phyloP scores from a whole-genome alignment of 64 coral and sea anemone genomes.

The Dendronephthya gigantea region DNA sequence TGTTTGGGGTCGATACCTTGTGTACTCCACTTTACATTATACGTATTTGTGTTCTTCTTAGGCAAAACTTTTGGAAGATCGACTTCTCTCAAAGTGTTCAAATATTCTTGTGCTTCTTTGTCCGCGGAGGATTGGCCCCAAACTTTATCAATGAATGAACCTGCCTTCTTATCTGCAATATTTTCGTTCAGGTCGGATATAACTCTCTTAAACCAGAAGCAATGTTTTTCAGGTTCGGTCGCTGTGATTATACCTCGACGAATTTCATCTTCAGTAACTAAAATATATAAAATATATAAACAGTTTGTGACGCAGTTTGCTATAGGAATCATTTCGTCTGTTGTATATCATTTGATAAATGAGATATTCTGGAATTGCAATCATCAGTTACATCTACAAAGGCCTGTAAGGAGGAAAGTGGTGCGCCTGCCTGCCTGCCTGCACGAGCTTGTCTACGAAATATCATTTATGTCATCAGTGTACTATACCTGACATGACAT shows the following conservation, averaged over 20 bases:
- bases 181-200: conserved; percentile 61
- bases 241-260: conserved; percentile 71
- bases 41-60: conserved; percentile 37
- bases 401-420: too few relatives aligned
- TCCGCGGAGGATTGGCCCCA: conserved; percentile 47
- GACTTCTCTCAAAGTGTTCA: conserved; percentile 47
- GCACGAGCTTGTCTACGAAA: neutral
- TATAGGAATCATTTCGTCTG: too few relatives aligned
- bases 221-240: conserved; percentile 45
- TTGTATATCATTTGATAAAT: too few relatives aligned
- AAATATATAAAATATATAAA: neutral
- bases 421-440: neutral
- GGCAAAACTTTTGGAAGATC: conserved; percentile 49
- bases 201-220: conserved; percentile 81
- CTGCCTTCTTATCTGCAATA: conserved; percentile 41
- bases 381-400: too few relatives aligned
- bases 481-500: conserved; percentile 78
- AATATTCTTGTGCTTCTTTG: conserved; percentile 52
- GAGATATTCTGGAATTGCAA: too few relatives aligned
- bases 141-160: conserved; percentile 76
- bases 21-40: conserved; percentile 65
- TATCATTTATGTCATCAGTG: neutral
- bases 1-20: conserved; percentile 57
- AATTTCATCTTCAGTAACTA: conserved; percentile 98
- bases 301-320: too few relatives aligned